Evolutionary conservation across 2,888 invertebrate species (phyloP).

Genomic region (Volucella zonaria): DNA sequence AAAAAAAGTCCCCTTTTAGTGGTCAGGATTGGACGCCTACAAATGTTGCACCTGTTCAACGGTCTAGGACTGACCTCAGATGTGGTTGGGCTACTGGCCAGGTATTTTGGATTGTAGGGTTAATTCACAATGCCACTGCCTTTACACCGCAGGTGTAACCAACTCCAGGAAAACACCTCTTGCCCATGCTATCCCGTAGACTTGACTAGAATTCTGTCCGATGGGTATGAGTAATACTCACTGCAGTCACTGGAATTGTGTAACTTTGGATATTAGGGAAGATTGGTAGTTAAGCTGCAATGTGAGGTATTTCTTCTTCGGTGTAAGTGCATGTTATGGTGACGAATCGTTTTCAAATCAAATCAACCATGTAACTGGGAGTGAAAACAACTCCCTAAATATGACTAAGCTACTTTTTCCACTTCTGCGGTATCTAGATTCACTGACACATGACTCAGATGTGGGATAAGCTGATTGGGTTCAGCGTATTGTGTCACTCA

Average conservation of each 20-base stretch:
- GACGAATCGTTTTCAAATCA: too few species aligned
- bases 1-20: constrained; percentile 6
- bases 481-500: too few species aligned
- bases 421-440: too few species aligned
- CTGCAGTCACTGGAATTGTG: constrained; percentile 11
- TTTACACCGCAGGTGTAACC: constrained; percentile 57
- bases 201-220: background rate
- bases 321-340: too few species aligned
- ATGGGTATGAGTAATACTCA: constrained; percentile 61
- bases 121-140: constrained; percentile 39
- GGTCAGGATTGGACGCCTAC: constrained; percentile 39
- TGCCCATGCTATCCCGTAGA: background rate
- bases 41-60: constrained; percentile 56
- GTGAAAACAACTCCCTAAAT: too few species aligned
- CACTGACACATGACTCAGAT: too few species aligned
- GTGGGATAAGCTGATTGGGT: too few species aligned
- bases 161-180: constrained; percentile 29
- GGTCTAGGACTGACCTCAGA: constrained; percentile 60
- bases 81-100: constrained; percentile 57
- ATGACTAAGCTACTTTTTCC: too few species aligned
- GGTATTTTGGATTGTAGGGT: constrained; percentile 56
- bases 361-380: too few species aligned
- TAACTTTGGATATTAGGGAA: too few species aligned
- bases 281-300: too few species aligned
- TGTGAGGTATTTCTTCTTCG: too few species aligned